A percentile compares a stretch with the other conserved stretches of the same genome.
Conservation (phyloP, 1,140 invertebrate species). For the Zaprionus vittiger region DNA sequence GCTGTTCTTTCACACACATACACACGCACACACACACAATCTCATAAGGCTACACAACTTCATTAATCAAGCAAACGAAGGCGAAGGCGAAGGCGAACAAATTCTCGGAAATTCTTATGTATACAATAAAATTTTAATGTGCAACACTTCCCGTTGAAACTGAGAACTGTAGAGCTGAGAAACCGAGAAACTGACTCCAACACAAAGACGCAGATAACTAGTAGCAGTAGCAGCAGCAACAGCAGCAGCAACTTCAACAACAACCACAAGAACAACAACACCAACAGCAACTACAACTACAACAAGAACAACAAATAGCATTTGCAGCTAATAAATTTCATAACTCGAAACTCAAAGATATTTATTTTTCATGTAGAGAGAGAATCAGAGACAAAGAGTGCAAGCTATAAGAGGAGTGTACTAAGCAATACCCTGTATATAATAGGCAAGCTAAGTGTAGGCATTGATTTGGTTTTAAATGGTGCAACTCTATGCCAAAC, state of each 20-base stretch:
- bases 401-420: background rate
- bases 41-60: constrained; percentile 22
- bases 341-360: constrained; percentile 44
- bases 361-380: constrained; percentile 42
- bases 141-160: constrained; percentile 50
- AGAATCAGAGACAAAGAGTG: background rate
- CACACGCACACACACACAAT: background rate
- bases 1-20: background rate
- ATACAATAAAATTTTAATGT: constrained; percentile 56
- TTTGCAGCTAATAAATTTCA: constrained; percentile 55
- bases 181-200: constrained; percentile 31
- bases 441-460: background rate
- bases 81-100: constrained; percentile 18
- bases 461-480: background rate
- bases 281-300: background rate
- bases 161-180: constrained; percentile 8
- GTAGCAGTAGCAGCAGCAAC: constrained; percentile 21
- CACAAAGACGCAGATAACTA: constrained; percentile 23
- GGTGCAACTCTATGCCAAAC: background rate
- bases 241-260: constrained; percentile 16
- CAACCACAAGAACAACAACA: constrained; percentile 1
- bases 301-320: constrained; percentile 30
- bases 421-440: background rate
- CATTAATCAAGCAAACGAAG: constrained; percentile 50
- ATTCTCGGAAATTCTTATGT: constrained; percentile 49